Percentiles rank a stretch among this genome's conserved stretches.
phyloP scores from a whole-genome alignment of 2,888 invertebrate species.

The Ectemnius continuus region DNA sequence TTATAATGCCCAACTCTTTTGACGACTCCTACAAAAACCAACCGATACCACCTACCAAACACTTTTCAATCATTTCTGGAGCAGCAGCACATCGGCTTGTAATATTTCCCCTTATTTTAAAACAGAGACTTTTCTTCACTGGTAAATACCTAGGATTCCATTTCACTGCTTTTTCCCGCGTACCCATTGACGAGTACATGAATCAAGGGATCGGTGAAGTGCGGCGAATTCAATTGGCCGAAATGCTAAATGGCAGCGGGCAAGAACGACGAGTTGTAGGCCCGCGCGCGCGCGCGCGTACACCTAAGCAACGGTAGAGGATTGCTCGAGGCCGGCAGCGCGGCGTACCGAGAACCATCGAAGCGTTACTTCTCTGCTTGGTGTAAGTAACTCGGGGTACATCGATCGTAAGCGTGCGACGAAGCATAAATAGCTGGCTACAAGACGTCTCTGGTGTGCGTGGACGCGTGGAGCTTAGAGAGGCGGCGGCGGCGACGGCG shows the following conservation, averaged over 20 bases:
- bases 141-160: too few relatives aligned
- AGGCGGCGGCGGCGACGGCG: too few relatives aligned
- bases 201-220: neutral
- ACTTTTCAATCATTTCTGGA: too few relatives aligned
- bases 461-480: constrained; percentile 29
- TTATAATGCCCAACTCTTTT: neutral
- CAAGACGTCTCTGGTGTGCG: constrained; percentile 38
- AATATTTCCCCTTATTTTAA: too few relatives aligned
- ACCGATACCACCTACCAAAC: too few relatives aligned
- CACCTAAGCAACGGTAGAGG: too few relatives aligned
- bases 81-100: too few relatives aligned
- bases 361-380: constrained; percentile 29
- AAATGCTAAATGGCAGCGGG: constrained; percentile 15
- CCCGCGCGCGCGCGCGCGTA: too few relatives aligned
- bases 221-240: neutral
- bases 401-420: constrained; percentile 30
- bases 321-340: neutral
- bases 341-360: constrained; percentile 35
- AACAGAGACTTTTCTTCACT: too few relatives aligned
- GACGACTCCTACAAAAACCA: too few relatives aligned
- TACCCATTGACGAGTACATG: neutral
- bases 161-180: neutral
- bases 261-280: constrained; percentile 26
- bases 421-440: constrained; percentile 39
- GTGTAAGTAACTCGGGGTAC: constrained; percentile 22